Conservation (phyloP, 2,113 vertebrate species). For the Brachyhypopomus occidentalis region DNA sequence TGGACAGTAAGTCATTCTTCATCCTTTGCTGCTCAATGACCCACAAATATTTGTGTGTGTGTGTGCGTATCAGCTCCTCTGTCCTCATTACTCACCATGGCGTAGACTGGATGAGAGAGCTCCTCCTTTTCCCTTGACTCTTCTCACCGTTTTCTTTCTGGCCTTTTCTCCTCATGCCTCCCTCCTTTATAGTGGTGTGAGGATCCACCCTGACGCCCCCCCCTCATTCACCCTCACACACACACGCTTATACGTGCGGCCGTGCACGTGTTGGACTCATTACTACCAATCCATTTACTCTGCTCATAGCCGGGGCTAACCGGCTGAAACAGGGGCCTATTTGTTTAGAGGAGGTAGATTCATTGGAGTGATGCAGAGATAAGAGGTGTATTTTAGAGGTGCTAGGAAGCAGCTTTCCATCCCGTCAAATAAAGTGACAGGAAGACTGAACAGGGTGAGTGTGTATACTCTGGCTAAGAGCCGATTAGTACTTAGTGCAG, state of each 20-base stretch:
- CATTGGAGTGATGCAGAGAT: constrained; percentile 58
- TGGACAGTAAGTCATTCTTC: no score
- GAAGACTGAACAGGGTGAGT: constrained; percentile 60
- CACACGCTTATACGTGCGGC: constrained; percentile 34
- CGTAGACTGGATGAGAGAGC: not conserved
- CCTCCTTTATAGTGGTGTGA: constrained; percentile 42
- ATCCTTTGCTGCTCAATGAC: no score
- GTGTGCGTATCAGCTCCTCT: no score
- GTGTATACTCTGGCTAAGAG: constrained; percentile 42
- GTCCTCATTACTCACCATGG: not conserved
- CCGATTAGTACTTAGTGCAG: not conserved
- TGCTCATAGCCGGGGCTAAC: constrained; percentile 24
- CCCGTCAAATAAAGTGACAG: constrained; percentile 66
- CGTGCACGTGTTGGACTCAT: constrained; percentile 47
- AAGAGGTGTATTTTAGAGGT: constrained; percentile 63
- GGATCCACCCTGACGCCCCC: constrained; percentile 2
- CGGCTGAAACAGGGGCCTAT: constrained; percentile 52
- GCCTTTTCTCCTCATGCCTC: constrained; percentile 14
- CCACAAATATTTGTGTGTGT: not conserved
- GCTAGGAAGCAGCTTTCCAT: constrained; percentile 71
- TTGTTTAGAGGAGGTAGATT: constrained; percentile 48
- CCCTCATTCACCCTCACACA: constrained; percentile 11
- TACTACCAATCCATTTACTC: constrained; percentile 74
- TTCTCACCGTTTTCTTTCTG: constrained; percentile 26
- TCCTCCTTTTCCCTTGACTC: not conserved